Percentiles rank a stretch among this genome's conserved stretches.
Evolutionary conservation across 2,113 vertebrate genomes (phyloP).

Genomic region (Peromyscus californicus): DNA sequence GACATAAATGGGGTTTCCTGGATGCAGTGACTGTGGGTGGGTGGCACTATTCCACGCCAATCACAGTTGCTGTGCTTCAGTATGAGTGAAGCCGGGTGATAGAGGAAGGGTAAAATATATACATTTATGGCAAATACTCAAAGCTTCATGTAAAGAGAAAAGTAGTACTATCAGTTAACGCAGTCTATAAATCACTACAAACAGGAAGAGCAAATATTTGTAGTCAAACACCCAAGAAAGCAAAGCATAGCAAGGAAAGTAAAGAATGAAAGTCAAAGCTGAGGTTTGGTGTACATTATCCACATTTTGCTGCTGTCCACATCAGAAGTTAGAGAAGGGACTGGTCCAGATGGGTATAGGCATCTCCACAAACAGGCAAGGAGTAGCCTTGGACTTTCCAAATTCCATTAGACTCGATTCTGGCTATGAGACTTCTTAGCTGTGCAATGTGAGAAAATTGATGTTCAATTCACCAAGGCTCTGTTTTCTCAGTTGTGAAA

Average conservation of each 20-base stretch:
- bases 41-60: not conserved
- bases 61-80: not conserved
- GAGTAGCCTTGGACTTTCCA: not conserved
- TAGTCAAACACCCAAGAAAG: not conserved
- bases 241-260: not conserved
- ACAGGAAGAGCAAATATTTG: not conserved
- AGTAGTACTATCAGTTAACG: not conserved
- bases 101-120: not conserved
- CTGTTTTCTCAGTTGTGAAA: not conserved
- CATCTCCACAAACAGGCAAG: not conserved
- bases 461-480: not conserved
- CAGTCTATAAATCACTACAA: not conserved
- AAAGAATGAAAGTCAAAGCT: not conserved
- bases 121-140: not conserved
- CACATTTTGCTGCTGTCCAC: too few species aligned
- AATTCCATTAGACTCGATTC: not conserved
- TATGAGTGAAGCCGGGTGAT: too few species aligned
- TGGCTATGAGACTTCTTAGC: not conserved
- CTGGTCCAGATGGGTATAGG: not conserved
- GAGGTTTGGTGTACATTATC: fast-evolving
- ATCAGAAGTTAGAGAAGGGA: fast-evolving
- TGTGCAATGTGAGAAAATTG: not conserved
- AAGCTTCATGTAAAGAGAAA: not conserved
- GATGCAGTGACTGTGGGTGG: not conserved
- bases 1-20: not conserved